phyloP scores from a whole-genome alignment of 2,113 vertebrate species.

The Oreocharis arfaki region DNA sequence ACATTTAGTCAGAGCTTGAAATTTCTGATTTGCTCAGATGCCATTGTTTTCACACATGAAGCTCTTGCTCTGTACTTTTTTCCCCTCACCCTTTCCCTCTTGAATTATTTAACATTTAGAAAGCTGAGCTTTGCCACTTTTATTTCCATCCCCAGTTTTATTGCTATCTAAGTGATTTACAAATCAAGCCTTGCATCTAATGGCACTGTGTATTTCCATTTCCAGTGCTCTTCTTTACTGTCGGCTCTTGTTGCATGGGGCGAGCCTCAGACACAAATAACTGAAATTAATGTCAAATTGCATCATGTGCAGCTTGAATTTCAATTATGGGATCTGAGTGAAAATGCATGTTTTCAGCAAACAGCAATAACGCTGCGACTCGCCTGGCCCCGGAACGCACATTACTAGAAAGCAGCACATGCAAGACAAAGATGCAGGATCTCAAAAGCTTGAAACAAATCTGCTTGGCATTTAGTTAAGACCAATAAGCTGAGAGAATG shows the following conservation, averaged over 20 bases:
- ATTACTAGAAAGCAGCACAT: constrained; percentile 34
- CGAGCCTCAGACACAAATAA: constrained; percentile 51
- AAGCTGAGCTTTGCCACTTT: constrained; percentile 63
- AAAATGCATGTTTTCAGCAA: constrained; percentile 41
- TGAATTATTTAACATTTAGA: constrained; percentile 66
- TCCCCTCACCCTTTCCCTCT: neutral
- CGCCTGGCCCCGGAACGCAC: neutral
- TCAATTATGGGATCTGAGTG: constrained; percentile 45
- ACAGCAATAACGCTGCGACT: neutral
- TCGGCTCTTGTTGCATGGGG: constrained; percentile 21
- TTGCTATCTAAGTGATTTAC: constrained; percentile 63
- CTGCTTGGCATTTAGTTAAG: constrained; percentile 27
- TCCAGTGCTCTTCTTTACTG: constrained; percentile 42
- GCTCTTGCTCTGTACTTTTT: neutral
- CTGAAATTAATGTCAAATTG: constrained; percentile 62
- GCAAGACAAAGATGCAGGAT: neutral
- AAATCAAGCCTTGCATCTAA: constrained; percentile 54
- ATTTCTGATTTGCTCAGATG: neutral
- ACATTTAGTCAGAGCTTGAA: constrained; percentile 20
- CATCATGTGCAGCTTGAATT: constrained; percentile 63
- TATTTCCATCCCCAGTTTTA: constrained; percentile 47
- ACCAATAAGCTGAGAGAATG: neutral
- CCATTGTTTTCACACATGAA: neutral
- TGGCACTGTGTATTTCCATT: constrained; percentile 47
- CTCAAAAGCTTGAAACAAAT: constrained; percentile 8